Evolutionary conservation across 1,140 invertebrate species (phyloP), one percentile per base, ranked within the genome.

Genomic region (Homarus americanus): DNA sequence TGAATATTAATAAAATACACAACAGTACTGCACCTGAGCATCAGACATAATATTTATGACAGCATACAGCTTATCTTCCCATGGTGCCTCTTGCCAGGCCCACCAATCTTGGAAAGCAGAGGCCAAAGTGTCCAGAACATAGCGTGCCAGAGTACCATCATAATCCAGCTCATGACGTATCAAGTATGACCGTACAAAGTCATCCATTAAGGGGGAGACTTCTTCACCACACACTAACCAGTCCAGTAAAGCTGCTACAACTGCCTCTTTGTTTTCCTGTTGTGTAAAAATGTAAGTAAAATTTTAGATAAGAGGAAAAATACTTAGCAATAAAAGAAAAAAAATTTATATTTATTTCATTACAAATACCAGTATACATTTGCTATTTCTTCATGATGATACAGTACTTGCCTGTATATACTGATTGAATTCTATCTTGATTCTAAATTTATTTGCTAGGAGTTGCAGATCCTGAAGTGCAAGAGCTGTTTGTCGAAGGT

Each of bases 11-110:
- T n/a, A n/a, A n/a, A n/a, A n/a, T n/a, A n/a, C n/a, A n/a, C n/a
- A n/a, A n/a, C 63, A 69, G 63, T 32, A 36, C 44, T 40, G 36
- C 82, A 93, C 92, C 91, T 93, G 86, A 40, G 76, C 32, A 82
- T 90, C 86, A 72, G 87, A 87, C 34, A 93, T 93, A 69, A 91
- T 34, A 76, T 90, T 69, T 36, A 90, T 76, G 49, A 91, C 78
- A 36, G 92, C 92, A 82, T 93, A 91, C 17, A 90, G 80, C 32
- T 93, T 93, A 76, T 93, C 92, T 38, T 93, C 92, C 92, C 92
- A 93, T 32, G 82, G 82, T n/a, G 92, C 92, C 82, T 92, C 92
- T 73, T 90, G 85, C 63, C 83, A 85, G 0, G 84, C 73, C 80
- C 91, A 91, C 85, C 92, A 93, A 58, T 91, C 73, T 17, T 91